These are phyloP conservation scores for Astropecten irregularis DNA, from an alignment of 53 echinoderm and acorn worm genomes.

Conservation along the genomic window DNA sequence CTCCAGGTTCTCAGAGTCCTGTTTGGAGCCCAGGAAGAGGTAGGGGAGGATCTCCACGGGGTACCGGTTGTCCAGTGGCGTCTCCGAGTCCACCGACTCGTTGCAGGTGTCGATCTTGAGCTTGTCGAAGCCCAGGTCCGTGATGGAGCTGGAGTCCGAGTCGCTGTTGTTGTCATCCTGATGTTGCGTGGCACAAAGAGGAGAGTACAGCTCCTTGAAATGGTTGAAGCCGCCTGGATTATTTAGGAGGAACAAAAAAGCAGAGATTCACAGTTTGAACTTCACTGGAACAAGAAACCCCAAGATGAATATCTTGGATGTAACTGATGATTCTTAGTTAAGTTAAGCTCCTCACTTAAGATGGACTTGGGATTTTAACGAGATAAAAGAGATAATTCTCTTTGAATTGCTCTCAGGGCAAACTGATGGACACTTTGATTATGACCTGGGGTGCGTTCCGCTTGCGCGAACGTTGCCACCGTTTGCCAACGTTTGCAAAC, in stretches of 20 bases:
- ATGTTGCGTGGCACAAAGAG: slow-evolving; percentile 64
- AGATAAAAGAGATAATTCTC: too few species aligned
- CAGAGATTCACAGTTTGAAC: too few species aligned
- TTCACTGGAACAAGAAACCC: too few species aligned
- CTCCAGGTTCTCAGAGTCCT: slow-evolving; percentile 90
- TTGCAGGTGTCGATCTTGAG: slow-evolving; percentile 82
- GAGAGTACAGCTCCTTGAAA: slow-evolving; percentile 72
- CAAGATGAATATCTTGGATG: too few species aligned
- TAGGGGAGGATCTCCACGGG: slow-evolving; percentile 95
- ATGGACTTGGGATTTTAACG: too few species aligned
- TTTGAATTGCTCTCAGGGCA: too few species aligned
- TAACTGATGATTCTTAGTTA: too few species aligned
- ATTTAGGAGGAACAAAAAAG: neutral
- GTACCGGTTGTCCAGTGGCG: slow-evolving; percentile 87
- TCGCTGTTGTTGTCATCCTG: slow-evolving; percentile 71
- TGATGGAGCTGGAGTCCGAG: slow-evolving; percentile 63
- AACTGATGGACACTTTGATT: too few species aligned
- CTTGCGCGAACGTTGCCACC: too few species aligned
- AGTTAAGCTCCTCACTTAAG: too few species aligned
- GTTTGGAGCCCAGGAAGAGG: slow-evolving; percentile 89
- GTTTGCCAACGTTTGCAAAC: too few species aligned
- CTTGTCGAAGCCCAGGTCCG: slow-evolving; percentile 87
- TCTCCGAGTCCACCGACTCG: slow-evolving; percentile 70
- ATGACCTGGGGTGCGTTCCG: too few species aligned
- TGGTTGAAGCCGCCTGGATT: slow-evolving; percentile 84